These are phyloP conservation scores for Thoracochromis brauschi DNA, from an alignment of 2,113 vertebrate species.

Conservation along the genomic window DNA sequence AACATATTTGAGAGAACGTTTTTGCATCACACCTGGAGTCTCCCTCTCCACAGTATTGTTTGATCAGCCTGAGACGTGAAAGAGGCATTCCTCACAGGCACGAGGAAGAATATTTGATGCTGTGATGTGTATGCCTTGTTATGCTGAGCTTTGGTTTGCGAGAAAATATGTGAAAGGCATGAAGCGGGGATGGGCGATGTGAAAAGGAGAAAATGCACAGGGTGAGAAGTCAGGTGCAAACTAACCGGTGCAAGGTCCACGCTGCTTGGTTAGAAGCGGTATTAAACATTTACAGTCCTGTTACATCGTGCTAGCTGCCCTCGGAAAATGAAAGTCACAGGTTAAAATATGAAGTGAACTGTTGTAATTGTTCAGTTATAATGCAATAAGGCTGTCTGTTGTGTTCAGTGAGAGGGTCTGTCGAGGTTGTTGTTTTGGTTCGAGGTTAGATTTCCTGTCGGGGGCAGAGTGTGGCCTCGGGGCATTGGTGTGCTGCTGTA, in stretches of 20 bases:
- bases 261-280: neutral
- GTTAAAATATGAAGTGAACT: neutral
- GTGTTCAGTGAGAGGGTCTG: slow-evolving; percentile 27
- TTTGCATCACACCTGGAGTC: neutral
- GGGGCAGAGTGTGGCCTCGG: slow-evolving; percentile 37
- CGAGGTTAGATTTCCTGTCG: slow-evolving; percentile 63
- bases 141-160: neutral
- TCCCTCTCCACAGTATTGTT: slow-evolving; percentile 19
- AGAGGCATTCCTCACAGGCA: slow-evolving; percentile 39
- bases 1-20: neutral
- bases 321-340: neutral
- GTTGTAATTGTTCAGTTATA: neutral
- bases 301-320: neutral
- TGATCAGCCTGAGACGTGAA: slow-evolving; percentile 44
- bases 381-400: slow-evolving; percentile 7
- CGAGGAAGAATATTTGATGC: slow-evolving; percentile 26
- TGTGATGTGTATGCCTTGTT: neutral
- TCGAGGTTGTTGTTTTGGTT: slow-evolving; percentile 49
- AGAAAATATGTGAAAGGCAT: neutral
- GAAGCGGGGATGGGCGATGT: neutral
- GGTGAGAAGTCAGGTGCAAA: neutral
- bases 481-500: slow-evolving; percentile 48
- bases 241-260: slow-evolving; percentile 35
- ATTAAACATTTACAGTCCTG: slow-evolving; percentile 56
- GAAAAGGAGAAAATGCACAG: neutral